Base-by-base conservation (phyloP, 2,888 invertebrate species). In the Pandemis corylana region DNA sequence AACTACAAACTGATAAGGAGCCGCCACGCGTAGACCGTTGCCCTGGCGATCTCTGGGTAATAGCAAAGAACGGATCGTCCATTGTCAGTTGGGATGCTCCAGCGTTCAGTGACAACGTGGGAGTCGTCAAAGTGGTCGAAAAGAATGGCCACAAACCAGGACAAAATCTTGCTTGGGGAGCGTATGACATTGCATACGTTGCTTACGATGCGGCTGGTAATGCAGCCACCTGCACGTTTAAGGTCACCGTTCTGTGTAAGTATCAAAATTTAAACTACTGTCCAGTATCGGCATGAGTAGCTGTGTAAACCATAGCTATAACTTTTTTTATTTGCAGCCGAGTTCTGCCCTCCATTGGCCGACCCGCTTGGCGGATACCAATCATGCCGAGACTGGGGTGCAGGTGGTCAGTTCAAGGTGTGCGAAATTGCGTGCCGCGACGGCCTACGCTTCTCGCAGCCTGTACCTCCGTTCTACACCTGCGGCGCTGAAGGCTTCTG, bases 401-500 rank as follows among this genome's bases (percentile, higher is more conserved):
- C 99, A 2, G 98, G 98, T 71, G 98, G 99, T 61, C 98, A 98
- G 85, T 99, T 98, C 91, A 98, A 98, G 93, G 97, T 99, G 1
- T 99, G 99, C 88, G 98, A 98, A 90, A 98, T 98, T 76, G 95
- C 96, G 66, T 98, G 98, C 84, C 97, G 98, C 80, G 91, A 96
- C 74, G 98, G 98, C n/a, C 93, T 98, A 7, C 95, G 97, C 80
- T 99, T 99, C 95, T 98, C 99, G 0, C 97, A 98, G 86, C 96
- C 96, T 73, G 97, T 99, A n/a, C 99, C 99, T 0, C 97, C 98
- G 80, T 99, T 99, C 95, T 99, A 99, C 89, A 98, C 98, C 0
- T 99, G 99, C 86, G 99, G 99, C n/a, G 98, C 97, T 71, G 99
- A 99, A 96, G 99, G 99, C 59, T 98, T 98, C 91, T 99, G 99